A percentile compares a stretch with the other conserved stretches of the same genome.
Evolutionary conservation across 2,888 invertebrate species (phyloP).

Genomic region (Cartodere bifasciata): DNA sequence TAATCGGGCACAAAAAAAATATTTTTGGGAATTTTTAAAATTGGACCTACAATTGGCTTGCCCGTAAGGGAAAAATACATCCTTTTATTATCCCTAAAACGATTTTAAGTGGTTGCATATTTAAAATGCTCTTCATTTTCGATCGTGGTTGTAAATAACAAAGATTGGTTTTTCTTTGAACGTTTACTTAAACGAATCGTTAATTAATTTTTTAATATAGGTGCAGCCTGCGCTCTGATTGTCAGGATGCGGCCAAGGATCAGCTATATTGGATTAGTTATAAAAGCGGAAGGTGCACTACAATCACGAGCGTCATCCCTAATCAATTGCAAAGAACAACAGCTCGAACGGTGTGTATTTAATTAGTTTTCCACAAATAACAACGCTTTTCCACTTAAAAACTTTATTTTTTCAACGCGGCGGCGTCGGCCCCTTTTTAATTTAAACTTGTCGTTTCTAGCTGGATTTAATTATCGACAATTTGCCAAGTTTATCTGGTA

Average conservation of each 20-base stretch:
- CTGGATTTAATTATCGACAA: constrained; percentile 91
- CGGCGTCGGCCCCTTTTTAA: not conserved
- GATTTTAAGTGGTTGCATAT: too few species aligned
- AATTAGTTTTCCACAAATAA: not conserved
- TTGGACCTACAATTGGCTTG: too few species aligned
- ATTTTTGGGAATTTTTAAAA: too few species aligned
- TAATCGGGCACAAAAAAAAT: too few species aligned
- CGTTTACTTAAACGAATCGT: too few species aligned
- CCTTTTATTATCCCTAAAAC: too few species aligned
- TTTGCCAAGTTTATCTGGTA: constrained; percentile 79
- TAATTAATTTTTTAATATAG: constrained; percentile 30
- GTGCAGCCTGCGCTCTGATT: constrained; percentile 82
- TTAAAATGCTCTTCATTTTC: too few species aligned
- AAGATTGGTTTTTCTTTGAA: too few species aligned
- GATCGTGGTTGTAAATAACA: too few species aligned
- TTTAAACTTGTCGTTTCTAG: constrained; percentile 32
- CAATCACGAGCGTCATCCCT: constrained; percentile 84
- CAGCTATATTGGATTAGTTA: constrained; percentile 93
- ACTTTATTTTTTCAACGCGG: too few species aligned
- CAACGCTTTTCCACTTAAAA: not conserved
- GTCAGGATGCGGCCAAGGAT: constrained; percentile 84
- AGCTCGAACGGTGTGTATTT: constrained; percentile 56
- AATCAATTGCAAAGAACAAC: constrained; percentile 86
- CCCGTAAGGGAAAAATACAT: too few species aligned
- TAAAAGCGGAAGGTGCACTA: constrained; percentile 92